Evolutionary conservation across 2,797 vertebrate genomes (phyloP).

Genomic region (Graptemys geographica): DNA sequence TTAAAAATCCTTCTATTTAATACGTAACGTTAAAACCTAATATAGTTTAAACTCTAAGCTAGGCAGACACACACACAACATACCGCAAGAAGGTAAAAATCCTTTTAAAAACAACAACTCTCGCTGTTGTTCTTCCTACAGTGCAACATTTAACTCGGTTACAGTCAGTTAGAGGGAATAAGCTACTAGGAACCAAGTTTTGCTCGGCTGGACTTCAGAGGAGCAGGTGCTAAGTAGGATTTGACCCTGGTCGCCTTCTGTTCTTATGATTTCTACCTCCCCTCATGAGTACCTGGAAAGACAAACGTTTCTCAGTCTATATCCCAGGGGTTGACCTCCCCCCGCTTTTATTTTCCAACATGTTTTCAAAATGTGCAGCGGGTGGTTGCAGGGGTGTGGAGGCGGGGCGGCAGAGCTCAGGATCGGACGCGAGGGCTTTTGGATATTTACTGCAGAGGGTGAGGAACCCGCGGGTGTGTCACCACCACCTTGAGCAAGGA

Average conservation of each 20-base stretch:
- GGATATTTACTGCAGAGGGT: not conserved
- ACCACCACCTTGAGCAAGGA: not conserved
- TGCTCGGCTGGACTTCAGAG: not conserved
- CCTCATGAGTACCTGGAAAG: not conserved
- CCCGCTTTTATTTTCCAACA: not conserved
- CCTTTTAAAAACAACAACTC: too few species aligned
- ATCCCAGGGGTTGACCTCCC: not conserved
- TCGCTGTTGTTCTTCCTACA: not conserved
- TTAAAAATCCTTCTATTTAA: not conserved
- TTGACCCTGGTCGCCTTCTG: not conserved
- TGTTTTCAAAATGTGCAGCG: not conserved
- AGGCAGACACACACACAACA: not conserved
- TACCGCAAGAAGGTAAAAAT: too few species aligned
- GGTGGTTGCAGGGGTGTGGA: not conserved
- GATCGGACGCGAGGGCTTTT: not conserved
- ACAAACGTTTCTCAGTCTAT: not conserved
- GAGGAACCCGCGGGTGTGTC: not conserved
- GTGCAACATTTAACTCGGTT: not conserved
- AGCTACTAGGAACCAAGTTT: not conserved
- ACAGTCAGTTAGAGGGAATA: not conserved
- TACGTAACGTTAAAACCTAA: not conserved
- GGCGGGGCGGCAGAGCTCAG: not conserved
- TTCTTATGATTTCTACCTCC: not conserved
- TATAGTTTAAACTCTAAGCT: not conserved
- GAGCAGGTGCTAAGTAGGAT: not conserved